These are phyloP conservation scores for Drosophila suboccidentalis DNA, from an alignment of 2,888 invertebrate genomes.

Conservation along the genomic window DNA sequence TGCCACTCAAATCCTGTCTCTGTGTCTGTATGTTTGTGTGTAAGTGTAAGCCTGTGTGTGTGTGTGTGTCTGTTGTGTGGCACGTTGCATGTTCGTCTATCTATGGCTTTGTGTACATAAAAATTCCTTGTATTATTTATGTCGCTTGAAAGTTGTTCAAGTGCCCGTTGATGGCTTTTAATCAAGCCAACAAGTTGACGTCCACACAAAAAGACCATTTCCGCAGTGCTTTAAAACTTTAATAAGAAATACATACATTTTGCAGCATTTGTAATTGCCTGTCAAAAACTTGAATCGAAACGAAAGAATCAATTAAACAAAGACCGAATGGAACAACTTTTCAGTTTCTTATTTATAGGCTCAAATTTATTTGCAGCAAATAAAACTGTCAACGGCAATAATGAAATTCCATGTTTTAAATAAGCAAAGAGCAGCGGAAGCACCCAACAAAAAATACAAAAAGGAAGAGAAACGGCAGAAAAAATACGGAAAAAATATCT, in stretches of 20 bases:
- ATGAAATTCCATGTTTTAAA: slow-evolving; percentile 41
- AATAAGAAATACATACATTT: background rate
- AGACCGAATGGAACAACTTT: slow-evolving; percentile 3
- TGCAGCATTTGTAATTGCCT: slow-evolving; percentile 13
- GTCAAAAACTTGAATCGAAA: slow-evolving; percentile 17
- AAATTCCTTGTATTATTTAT: slow-evolving; percentile 51
- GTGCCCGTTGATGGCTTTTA: slow-evolving; percentile 53
- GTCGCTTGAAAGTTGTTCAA: slow-evolving; percentile 46
- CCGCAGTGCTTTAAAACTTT: slow-evolving; percentile 3
- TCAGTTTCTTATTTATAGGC: slow-evolving; percentile 16
- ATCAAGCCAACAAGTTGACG: slow-evolving; percentile 47
- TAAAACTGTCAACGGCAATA: slow-evolving; percentile 47
- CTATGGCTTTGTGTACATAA: slow-evolving; percentile 26
- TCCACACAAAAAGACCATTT: slow-evolving; percentile 20
- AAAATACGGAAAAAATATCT: slow-evolving; percentile 4
- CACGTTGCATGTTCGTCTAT: slow-evolving; percentile 26
- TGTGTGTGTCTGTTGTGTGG: slow-evolving; percentile 3
- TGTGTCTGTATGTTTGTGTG: slow-evolving; percentile 5
- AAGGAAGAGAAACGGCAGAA: slow-evolving; percentile 12
- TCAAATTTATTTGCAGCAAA: slow-evolving; percentile 41
- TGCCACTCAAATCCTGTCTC: slow-evolving; percentile 29
- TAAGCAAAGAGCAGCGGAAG: slow-evolving; percentile 25
- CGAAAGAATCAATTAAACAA: slow-evolving; percentile 21
- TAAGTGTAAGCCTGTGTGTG: slow-evolving; percentile 6
- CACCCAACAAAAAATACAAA: slow-evolving; percentile 31